Conservation (phyloP, 2,113 vertebrate genomes). For the Pithys albifrons region DNA sequence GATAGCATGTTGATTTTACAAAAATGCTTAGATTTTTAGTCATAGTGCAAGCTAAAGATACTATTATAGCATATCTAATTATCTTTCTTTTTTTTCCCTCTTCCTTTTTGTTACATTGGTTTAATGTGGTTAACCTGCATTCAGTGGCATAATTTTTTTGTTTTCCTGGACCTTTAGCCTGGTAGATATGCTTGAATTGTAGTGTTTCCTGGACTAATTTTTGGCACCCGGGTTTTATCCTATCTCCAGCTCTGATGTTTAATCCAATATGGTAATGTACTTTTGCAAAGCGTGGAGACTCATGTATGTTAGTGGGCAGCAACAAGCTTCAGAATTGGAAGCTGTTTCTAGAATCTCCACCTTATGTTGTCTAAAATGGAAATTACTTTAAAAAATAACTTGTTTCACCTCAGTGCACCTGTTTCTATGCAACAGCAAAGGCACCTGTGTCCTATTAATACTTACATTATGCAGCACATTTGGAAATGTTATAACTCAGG, state of each 20-base stretch:
- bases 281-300: not conserved
- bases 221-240: conserved; percentile 18
- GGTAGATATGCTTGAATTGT: conserved; percentile 9
- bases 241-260: not conserved
- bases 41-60: not conserved
- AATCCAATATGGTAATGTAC: not conserved
- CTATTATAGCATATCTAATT: not conserved
- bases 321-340: not conserved
- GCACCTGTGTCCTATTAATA: conserved; percentile 53
- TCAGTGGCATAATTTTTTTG: not conserved
- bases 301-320: not conserved
- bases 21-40: not conserved
- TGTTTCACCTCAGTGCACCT: not conserved
- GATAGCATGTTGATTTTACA: not conserved
- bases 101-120: not conserved
- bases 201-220: conserved; percentile 48
- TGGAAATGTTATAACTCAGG: conserved; percentile 38
- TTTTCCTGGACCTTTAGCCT: not conserved
- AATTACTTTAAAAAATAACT: conserved; percentile 52
- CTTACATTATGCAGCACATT: conserved; percentile 46
- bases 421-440: conserved; percentile 45
- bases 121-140: not conserved
- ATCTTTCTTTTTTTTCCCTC: not conserved
- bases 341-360: not conserved
- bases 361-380: conserved; percentile 16